phyloP scores from a whole-genome alignment of 2,797 vertebrate genomes.

The Halcyon chelicuti region DNA sequence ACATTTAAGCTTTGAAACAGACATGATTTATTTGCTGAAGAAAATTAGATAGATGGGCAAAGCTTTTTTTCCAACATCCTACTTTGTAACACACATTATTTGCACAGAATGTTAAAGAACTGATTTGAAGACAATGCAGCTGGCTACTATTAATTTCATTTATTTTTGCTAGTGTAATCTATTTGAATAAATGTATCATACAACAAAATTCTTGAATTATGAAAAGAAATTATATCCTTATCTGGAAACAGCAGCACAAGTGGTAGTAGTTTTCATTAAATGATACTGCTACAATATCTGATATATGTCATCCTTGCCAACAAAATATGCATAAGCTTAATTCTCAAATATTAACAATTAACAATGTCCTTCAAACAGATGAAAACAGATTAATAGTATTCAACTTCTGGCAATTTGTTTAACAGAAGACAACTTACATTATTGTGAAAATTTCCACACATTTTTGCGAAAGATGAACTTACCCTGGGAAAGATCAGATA shows the following conservation, averaged over 20 bases:
- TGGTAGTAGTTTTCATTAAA: neutral
- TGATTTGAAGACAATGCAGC: neutral
- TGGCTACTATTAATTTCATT: neutral
- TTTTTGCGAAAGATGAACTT: neutral
- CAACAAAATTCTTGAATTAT: neutral
- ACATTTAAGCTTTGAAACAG: neutral
- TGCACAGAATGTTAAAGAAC: neutral
- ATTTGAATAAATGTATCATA: neutral
- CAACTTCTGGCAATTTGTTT: neutral
- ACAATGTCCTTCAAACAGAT: constrained; percentile 1
- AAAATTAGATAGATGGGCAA: neutral
- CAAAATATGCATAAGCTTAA: neutral
- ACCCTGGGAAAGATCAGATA: neutral
- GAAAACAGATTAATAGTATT: constrained; percentile 1
- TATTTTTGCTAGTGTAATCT: neutral
- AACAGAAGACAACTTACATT: constrained; percentile 10
- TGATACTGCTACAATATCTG: neutral
- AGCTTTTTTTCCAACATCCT: neutral
- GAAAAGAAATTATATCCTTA: neutral
- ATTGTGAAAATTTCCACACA: neutral
- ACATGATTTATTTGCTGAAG: neutral
- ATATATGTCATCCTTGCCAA: neutral
- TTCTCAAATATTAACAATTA: constrained; percentile 37
- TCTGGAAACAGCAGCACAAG: neutral
- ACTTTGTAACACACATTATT: neutral